Conservation (phyloP, 2,113 vertebrate species). For the Arothron firmamentum region DNA sequence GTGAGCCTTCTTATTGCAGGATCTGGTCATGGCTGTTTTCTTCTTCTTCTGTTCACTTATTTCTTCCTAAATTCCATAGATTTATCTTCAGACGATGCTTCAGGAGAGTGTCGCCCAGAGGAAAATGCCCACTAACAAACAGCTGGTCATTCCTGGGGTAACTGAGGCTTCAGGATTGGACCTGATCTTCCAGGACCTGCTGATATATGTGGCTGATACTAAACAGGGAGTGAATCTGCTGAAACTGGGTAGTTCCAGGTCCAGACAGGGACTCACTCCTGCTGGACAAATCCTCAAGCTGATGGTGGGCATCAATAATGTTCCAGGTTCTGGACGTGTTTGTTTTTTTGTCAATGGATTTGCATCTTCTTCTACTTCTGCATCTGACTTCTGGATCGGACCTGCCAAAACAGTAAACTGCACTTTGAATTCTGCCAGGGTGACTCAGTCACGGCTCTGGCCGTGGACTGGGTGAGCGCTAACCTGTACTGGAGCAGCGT, state of each 20-base stretch:
- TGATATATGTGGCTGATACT: slow-evolving; percentile 78
- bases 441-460: slow-evolving; percentile 74
- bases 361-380: too few relatives aligned
- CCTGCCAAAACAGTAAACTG: too few relatives aligned
- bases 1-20: slow-evolving; percentile 52
- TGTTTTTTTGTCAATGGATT: background rate
- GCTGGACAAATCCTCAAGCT: slow-evolving; percentile 70
- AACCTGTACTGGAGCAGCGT: slow-evolving; percentile 87
- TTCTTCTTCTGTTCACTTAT: background rate
- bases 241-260: slow-evolving; percentile 65
- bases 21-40: background rate
- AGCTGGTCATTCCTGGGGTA: slow-evolving; percentile 70
- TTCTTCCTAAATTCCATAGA: slow-evolving; percentile 52
- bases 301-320: slow-evolving; percentile 9
- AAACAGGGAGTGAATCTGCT: slow-evolving; percentile 68
- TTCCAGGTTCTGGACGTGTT: too few relatives aligned
- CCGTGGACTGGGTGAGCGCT: slow-evolving; percentile 86
- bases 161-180: slow-evolving; percentile 71
- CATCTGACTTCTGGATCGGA: background rate
- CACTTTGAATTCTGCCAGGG: slow-evolving; percentile 28
- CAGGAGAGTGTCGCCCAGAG: slow-evolving; percentile 46
- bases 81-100: slow-evolving; percentile 77
- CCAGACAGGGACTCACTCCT: slow-evolving; percentile 52
- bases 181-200: slow-evolving; percentile 64
- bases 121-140: slow-evolving; percentile 63